Evolutionary conservation across 2,113 vertebrate species (phyloP).

Genomic region (Leucoraja erinaceus): DNA sequence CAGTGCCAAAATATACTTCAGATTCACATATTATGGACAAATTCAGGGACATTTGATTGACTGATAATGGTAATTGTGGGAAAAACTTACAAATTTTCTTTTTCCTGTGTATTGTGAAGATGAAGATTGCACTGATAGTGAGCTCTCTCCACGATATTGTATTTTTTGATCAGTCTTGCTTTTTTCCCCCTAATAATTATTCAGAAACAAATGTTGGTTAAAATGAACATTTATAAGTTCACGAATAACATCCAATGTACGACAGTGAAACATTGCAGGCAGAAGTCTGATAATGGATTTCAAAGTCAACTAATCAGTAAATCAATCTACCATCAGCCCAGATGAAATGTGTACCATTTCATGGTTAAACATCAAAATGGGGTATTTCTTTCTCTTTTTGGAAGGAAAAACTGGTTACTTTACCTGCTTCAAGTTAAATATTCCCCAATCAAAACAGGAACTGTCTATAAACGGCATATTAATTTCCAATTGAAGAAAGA

Average conservation of each 20-base stretch:
- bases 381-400: neutral
- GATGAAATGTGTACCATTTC: neutral
- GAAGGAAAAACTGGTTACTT: neutral
- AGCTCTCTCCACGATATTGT: neutral
- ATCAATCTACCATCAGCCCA: neutral
- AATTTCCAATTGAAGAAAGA: neutral
- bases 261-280: neutral
- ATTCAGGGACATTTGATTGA: neutral
- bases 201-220: neutral
- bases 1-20: neutral
- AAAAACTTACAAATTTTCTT: conserved; percentile 23
- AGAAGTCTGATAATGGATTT: neutral
- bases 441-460: neutral
- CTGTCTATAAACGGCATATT: neutral
- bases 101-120: neutral
- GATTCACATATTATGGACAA: neutral
- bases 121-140: neutral
- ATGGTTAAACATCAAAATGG: neutral
- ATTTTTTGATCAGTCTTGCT: neutral
- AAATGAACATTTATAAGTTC: neutral
- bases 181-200: neutral
- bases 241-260: neutral
- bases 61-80: neutral
- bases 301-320: neutral
- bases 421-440: neutral